phyloP scores from a whole-genome alignment of 2,113 vertebrate genomes.

The Corythaeola cristata region DNA sequence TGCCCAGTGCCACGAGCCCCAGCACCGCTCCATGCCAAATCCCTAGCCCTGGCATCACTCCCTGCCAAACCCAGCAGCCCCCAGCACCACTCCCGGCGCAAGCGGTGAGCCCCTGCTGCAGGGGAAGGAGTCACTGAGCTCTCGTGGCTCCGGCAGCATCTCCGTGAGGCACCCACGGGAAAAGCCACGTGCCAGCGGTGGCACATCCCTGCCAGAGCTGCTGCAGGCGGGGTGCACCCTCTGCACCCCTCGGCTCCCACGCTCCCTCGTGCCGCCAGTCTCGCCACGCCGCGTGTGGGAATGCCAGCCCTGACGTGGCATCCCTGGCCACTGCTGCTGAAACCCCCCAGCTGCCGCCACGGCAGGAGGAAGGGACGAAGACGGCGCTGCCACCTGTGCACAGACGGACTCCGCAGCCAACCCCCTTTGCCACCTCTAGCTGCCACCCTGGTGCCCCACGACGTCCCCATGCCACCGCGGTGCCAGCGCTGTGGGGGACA shows the following conservation, averaged over 20 bases:
- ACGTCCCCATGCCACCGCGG: fast-evolving
- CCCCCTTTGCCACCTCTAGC: background rate
- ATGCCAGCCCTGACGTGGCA: fast-evolving
- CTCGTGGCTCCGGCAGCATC: background rate
- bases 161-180: fast-evolving
- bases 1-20: background rate
- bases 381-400: background rate
- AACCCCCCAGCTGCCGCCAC: background rate
- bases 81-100: background rate
- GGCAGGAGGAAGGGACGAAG: background rate
- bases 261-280: background rate
- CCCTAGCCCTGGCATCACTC: background rate
- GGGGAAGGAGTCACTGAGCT: background rate
- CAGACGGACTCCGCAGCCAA: background rate
- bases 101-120: fast-evolving
- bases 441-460: background rate
- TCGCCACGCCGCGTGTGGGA: fast-evolving
- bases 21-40: fast-evolving
- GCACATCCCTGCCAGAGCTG: background rate
- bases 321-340: fast-evolving
- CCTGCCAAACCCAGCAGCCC: background rate
- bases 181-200: fast-evolving
- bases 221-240: background rate
- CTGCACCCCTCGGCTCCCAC: fast-evolving
- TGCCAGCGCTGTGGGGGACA: background rate